phyloP scores from a whole-genome alignment of 2,888 invertebrate species.

The Nomada goodeniana region DNA sequence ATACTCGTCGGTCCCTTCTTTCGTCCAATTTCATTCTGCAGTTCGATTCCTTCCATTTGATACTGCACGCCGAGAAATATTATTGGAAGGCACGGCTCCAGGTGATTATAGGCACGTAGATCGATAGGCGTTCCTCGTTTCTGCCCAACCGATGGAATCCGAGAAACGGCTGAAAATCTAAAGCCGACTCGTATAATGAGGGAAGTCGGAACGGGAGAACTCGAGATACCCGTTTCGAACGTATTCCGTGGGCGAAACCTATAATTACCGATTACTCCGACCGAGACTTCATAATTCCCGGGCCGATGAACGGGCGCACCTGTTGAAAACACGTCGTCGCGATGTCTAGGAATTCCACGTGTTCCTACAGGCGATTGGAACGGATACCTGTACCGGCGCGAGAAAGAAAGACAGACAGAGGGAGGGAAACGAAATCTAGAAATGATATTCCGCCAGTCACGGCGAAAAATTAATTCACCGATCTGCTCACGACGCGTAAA shows the following conservation, averaged over 20 bases:
- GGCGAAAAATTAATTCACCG: constrained; percentile 52
- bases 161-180: constrained; percentile 43
- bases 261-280: constrained; percentile 80
- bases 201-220: constrained; percentile 52
- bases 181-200: constrained; percentile 63
- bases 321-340: constrained; percentile 69
- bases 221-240: constrained; percentile 58
- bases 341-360: constrained; percentile 60
- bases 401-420: neutral
- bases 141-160: constrained; percentile 31
- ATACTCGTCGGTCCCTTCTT: no score
- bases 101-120: neutral
- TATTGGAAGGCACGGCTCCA: neutral
- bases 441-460: constrained; percentile 60
- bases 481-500: constrained; percentile 40
- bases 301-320: constrained; percentile 60
- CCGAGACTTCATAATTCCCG: constrained; percentile 71
- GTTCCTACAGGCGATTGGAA: constrained; percentile 31
- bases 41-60: neutral
- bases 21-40: neutral
- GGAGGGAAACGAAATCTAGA: constrained; percentile 20
- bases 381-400: constrained; percentile 21
- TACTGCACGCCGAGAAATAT: neutral
- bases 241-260: constrained; percentile 63
- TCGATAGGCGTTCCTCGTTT: neutral